A percentile compares a stretch with the other conserved stretches of the same genome.
These are phyloP conservation scores for Geodia barretti DNA, from an alignment of 37 sponge, comb jelly and placozoan species.

Conservation along the genomic window DNA sequence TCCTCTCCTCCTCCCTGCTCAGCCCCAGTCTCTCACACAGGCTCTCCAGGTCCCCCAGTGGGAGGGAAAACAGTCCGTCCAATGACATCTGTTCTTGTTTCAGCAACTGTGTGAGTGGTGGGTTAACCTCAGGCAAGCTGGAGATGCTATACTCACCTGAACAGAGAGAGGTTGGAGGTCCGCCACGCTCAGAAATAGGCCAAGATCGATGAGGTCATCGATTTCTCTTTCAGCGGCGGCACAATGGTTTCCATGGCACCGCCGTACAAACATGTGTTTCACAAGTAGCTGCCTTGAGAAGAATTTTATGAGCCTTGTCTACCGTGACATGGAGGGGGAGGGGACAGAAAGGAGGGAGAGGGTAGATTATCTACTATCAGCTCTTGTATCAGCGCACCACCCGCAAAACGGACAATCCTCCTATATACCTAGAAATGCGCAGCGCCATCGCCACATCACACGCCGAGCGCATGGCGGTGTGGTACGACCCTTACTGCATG, in stretches of 20 bases:
- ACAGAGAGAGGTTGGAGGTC: conserved; percentile 22
- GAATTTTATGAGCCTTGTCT: conserved; percentile 60
- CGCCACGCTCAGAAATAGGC: conserved; percentile 44
- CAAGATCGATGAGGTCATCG: conserved; percentile 37
- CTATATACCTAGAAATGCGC: too few relatives aligned
- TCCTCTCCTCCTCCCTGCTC: neutral
- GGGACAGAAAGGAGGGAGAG: neutral
- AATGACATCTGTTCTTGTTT: conserved; percentile 9
- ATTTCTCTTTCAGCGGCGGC: conserved; percentile 5
- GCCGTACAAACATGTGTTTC: conserved; percentile 50
- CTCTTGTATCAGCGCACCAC: too few relatives aligned
- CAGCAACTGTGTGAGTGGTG: neutral
- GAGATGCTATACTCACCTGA: too few relatives aligned
- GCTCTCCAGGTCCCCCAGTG: conserved; percentile 22
- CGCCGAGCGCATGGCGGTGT: too few relatives aligned
- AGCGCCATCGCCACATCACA: too few relatives aligned
- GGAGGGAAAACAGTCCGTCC: conserved; percentile 23
- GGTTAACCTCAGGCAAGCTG: too few relatives aligned
- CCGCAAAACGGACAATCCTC: too few relatives aligned
- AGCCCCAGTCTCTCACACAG: conserved; percentile 18
- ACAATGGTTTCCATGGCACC: neutral
- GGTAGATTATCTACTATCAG: neutral
- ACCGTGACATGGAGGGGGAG: too few relatives aligned
- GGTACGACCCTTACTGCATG: too few relatives aligned
- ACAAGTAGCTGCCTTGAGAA: conserved; percentile 61